Evolutionary conservation across 2,113 vertebrate genomes (phyloP), one percentile per base, ranked within the genome.

Genomic region (Neomonachus schauinslandi): DNA sequence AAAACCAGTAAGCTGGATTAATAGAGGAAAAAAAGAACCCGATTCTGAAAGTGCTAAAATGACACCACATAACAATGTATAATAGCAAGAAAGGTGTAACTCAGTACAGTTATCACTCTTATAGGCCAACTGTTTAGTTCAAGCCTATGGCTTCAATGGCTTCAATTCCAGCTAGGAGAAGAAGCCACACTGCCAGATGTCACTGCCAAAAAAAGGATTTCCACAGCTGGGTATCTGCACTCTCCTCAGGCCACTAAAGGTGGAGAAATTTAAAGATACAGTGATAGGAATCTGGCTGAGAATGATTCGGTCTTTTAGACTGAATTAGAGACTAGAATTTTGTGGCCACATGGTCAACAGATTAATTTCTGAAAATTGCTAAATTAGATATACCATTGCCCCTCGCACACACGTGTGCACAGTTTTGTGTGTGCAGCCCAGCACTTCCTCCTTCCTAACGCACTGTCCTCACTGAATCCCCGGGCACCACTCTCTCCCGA

Each of bases 141-240:
- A 94, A 61, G 81, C 49, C 46, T 76, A 19, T 46, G 93, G 65
- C 95, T 95, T 98, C 69, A 80, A 19, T 46, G 93, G 65, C 95
- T 95, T 98, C 69, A 80, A 15, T 76, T 85, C 87, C 80, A 93
- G 67, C 28, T 71, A 95, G 67, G 9, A 72, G 46, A 86, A 63
- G 89, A 69, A 93, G 91, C 74, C 95, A 96, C 95, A 61, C 8
- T 95, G 71, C 83, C 51, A 98, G 89, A 97, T 88, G 80, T 95
- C 31, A 92, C 21, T 24, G 46, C 69, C 89, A 33, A 93, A 93
- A 86, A 96, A 86, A 82, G 42, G 69, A 91, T 63, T 89, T 95
- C 88, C 55, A 92, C 33, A 86, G 65, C 39, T 97, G 91, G 88
- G 63, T 76, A 81, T 95, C 93, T 95, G 91, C 61, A 94, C 89